Base-by-base conservation (phyloP, 1,140 invertebrate species). In the Rhagoletis zephyria region DNA sequence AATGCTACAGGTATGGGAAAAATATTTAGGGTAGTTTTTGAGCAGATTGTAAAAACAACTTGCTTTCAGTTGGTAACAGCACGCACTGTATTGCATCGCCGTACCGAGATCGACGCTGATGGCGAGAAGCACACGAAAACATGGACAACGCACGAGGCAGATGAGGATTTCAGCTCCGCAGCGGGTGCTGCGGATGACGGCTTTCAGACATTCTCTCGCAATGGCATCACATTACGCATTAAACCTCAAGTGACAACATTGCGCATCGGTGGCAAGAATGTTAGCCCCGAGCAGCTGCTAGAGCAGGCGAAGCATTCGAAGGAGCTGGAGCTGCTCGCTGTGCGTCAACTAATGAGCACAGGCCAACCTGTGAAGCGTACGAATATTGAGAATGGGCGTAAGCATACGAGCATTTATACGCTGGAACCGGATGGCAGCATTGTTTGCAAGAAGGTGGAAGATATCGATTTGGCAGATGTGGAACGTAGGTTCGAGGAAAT, bases 331-430 rank as follows among this genome's bases (percentile, higher is more conserved):
- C 6, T 81, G n/a, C 5, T 56, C 6, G 74, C 74, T 10, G 74
- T 81, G 48, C 74, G 74, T 51, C 74, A 81, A 16, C 48, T 81
- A 19, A 12, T 81, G 14, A 81, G 48, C 10, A 81, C 74, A n/a
- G 1, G 51, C 4, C 51, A 81, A 56, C 74, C 74, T 7, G 74
- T 81, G 6, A 86, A 86, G 61, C 59, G 59, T 9, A 64, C 59
- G 30, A 86, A 19, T 1, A 42, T 63, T 40, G 85, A 86, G 63
- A 86, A 63, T 86, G 85, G 85, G 45, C 59, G 14, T 10, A 86
- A 86, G n/a, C 85, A 64, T 61, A 86, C 85, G 30, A 86, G 40
- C 59, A 86, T 60, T 16, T 61, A 63, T 14, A 86, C 85, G 42
- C 19, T 86, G 14, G 30, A 86, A 45, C 60, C 85, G 10, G 85